A percentile compares a stretch with the other conserved stretches of the same genome.
These are phyloP conservation scores for Tachystola acroxantha DNA, from an alignment of 2,888 invertebrate species.

Conservation along the genomic window DNA sequence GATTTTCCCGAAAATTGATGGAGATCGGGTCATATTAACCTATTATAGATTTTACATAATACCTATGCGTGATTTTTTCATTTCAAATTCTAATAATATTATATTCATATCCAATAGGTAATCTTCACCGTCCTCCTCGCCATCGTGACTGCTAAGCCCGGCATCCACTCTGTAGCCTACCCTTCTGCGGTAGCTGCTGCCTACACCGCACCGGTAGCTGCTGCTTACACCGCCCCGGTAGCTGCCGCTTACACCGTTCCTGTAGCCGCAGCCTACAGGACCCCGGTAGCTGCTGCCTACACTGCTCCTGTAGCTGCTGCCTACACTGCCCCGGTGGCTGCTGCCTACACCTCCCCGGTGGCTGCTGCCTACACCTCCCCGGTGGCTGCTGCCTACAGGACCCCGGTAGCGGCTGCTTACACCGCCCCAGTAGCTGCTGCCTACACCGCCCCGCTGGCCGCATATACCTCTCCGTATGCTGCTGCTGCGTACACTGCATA, in stretches of 20 bases:
- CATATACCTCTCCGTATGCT: constrained; percentile 13
- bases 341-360: constrained; percentile 33
- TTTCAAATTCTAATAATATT: background rate
- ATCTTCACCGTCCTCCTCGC: constrained; percentile 54
- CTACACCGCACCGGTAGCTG: constrained; percentile 35
- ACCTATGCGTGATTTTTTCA: too few relatives aligned
- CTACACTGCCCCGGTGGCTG: constrained; percentile 35
- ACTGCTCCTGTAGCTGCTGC: constrained; percentile 47
- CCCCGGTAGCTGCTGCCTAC: constrained; percentile 52
- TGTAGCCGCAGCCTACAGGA: constrained; percentile 27
- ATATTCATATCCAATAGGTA: constrained; percentile 31
- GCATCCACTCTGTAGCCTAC: constrained; percentile 38
- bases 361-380: constrained; percentile 33
- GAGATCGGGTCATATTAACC: too few relatives aligned
- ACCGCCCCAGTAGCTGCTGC: constrained; percentile 16
- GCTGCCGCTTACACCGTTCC: constrained; percentile 12
- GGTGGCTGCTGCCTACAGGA: constrained; percentile 10
- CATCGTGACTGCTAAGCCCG: constrained; percentile 61
- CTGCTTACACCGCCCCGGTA: constrained; percentile 29
- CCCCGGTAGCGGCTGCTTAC: constrained; percentile 20
- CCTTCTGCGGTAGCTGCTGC: constrained; percentile 18
- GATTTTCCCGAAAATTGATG: too few relatives aligned
- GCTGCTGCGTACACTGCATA: constrained; percentile 33
- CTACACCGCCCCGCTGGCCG: constrained; percentile 10
- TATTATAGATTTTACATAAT: too few relatives aligned